Evolutionary conservation across 1,140 invertebrate genomes (phyloP).

Genomic region (Nephila pilipes): DNA sequence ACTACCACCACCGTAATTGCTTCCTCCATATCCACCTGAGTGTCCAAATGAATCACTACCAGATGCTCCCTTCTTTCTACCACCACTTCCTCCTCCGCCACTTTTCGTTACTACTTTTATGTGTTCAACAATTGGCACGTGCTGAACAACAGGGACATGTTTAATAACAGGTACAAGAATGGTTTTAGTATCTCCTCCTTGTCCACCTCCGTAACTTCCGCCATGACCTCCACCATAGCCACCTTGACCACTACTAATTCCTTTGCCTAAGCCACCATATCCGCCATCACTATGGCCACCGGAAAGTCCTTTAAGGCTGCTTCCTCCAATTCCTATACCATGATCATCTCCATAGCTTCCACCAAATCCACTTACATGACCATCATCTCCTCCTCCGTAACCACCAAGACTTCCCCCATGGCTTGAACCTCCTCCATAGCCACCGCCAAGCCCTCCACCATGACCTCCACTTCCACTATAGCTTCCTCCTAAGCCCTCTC

Average conservation of each 20-base stretch:
- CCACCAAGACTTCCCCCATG: neutral
- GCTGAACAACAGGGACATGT: conserved; percentile 54
- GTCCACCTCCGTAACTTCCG: neutral
- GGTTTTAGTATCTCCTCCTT: conserved; percentile 17
- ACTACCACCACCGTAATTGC: neutral
- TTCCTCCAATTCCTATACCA: neutral
- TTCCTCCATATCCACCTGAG: neutral
- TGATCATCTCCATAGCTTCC: neutral
- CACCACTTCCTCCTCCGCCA: neutral
- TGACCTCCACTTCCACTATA: neutral
- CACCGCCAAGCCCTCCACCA: neutral
- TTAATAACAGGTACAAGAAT: conserved; percentile 62
- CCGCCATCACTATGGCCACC: neutral
- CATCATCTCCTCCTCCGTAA: neutral
- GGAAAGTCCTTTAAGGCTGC: neutral
- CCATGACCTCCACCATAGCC: neutral
- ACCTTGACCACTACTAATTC: neutral
- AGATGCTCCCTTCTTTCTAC: neutral
- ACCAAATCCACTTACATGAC: neutral
- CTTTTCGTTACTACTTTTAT: conserved; percentile 58
- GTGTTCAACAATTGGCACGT: conserved; percentile 61
- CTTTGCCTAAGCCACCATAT: neutral
- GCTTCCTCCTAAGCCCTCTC: neutral
- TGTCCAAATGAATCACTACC: neutral
- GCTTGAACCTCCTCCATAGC: neutral